Percentiles rank a stretch among this genome's conserved stretches.
Evolutionary conservation across 1,140 invertebrate species (phyloP).

Genomic region (Drosophila leontia): DNA sequence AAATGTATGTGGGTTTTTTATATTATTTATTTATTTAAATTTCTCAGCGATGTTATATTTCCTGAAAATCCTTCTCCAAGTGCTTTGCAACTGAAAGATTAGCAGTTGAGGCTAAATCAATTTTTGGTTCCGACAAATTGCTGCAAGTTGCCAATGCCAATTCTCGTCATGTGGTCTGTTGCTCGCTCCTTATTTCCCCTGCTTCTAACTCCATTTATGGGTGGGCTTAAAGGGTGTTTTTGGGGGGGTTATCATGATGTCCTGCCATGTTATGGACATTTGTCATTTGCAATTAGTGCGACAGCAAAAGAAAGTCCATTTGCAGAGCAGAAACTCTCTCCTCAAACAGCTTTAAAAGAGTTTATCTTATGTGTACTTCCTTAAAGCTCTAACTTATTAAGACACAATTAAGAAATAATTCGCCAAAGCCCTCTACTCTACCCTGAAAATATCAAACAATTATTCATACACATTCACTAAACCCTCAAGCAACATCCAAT

Average conservation of each 20-base stretch:
- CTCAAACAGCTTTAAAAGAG: not conserved
- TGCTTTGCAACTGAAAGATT: not conserved
- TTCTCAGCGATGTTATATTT: too few species aligned
- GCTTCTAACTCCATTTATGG: constrained; percentile 1
- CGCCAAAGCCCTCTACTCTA: too few species aligned
- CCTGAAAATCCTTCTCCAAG: not conserved
- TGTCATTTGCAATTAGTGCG: constrained; percentile 76
- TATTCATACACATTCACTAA: not conserved
- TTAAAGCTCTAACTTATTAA: not conserved
- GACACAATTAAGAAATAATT: not conserved
- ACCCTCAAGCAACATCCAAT: constrained; percentile 23
- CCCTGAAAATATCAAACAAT: not conserved
- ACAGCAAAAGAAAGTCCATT: constrained; percentile 33
- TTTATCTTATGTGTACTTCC: not conserved
- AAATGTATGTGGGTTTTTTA: not conserved
- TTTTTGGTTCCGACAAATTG: constrained; percentile 70
- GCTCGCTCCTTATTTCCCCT: constrained; percentile 4
- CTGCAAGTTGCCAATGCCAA: constrained; percentile 55
- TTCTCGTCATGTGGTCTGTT: constrained; percentile 47
- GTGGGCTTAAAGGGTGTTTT: constrained; percentile 13
- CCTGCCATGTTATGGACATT: constrained; percentile 31
- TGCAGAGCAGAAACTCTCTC: constrained; percentile 12
- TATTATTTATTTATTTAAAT: not conserved
- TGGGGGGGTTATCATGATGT: not conserved
- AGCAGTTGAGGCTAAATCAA: constrained; percentile 49